Base-by-base conservation (phyloP, 2,113 vertebrate genomes). In the Lophochroa leadbeateri region DNA sequence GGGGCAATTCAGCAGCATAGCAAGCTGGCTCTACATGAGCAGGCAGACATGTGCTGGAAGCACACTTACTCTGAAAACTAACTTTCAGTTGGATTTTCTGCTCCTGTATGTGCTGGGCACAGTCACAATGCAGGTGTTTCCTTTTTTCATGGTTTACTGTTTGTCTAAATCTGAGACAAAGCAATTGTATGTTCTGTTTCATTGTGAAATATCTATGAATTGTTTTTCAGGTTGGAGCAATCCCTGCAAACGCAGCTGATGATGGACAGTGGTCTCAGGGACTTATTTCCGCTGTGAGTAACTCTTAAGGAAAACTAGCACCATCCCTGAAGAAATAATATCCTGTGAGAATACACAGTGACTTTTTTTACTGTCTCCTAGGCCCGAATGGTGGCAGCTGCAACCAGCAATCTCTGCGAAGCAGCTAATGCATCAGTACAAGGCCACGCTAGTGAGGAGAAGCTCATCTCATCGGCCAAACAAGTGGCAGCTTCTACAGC, bases 181-280 rank as follows among this genome's bases (percentile, higher is more conserved):
- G n/a, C 23, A 82, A 11, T 19, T 80, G 17, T 33, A 5, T 88
- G 83, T 94, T 86, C 47, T 92, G 21, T 65, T 68, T 87, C 44
- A 37, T 31, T 91, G 55, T 87, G 93, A 96, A 35, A 29, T 7
- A 18, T 12, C 80, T 96, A 82, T 86, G 13, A 63, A 79, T 37
- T 90, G 82, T 83, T 10, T 92, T 95, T 58, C 88, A 99, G 99
- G 99, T 99, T 90, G 99, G 99, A 88, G 99, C 99, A 70, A 99
- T 99, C 91, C 98, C 98, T 17, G 99, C 99, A 86, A 99, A 99
- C 28, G 99, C 99, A 43, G 98, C 98, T 11, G 99, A 99, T 17
- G 99, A 99, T 23, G 99, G 99, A 88, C 99, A 99, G 97, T 99
- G 99, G 99, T 99, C 99, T 28, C 99, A 99, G 96, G 99, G 99